Percentiles rank a stretch among this genome's conserved stretches.
phyloP scores from a whole-genome alignment of 1,140 invertebrate species.

The Sitodiplosis mosellana region DNA sequence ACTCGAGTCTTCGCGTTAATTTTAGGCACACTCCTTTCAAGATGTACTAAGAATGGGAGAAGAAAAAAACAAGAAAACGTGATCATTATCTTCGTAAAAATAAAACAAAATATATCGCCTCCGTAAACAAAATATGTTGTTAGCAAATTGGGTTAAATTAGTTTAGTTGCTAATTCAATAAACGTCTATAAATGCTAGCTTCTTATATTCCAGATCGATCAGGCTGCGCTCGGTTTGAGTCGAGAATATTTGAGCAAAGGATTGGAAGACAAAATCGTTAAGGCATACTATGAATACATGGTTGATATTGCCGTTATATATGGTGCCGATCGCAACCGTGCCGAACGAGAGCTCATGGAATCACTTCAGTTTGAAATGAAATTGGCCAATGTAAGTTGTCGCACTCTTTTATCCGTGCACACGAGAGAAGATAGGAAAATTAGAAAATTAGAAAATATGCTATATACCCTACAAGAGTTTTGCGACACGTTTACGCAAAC shows the following conservation, averaged over 20 bases:
- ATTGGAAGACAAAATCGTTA: slow-evolving; percentile 54
- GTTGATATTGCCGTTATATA: slow-evolving; percentile 73
- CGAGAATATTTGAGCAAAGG: slow-evolving; percentile 80
- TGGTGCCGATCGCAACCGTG: slow-evolving; percentile 52
- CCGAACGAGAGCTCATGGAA: slow-evolving; percentile 53
- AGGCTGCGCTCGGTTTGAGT: slow-evolving; percentile 71
- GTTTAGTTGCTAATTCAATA: neutral
- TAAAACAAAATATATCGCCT: neutral
- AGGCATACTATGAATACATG: slow-evolving; percentile 67
- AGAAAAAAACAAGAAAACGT: too few relatives aligned
- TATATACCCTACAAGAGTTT: too few relatives aligned
- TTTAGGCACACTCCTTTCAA: too few relatives aligned
- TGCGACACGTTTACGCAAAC: too few relatives aligned
- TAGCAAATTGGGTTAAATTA: slow-evolving; percentile 2
- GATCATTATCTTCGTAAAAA: too few relatives aligned
- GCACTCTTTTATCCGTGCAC: neutral
- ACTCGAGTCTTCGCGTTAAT: too few relatives aligned
- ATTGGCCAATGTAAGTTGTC: slow-evolving; percentile 66
- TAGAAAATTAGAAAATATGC: too few relatives aligned
- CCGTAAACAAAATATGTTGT: slow-evolving; percentile 2
- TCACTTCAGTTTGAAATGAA: slow-evolving; percentile 85
- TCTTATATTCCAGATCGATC: slow-evolving; percentile 68
- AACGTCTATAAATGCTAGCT: too few relatives aligned
- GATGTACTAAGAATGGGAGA: too few relatives aligned
- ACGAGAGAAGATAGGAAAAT: too few relatives aligned